Evolutionary conservation across 2,113 vertebrate species (phyloP).

Genomic region (Crotalus viridis): DNA sequence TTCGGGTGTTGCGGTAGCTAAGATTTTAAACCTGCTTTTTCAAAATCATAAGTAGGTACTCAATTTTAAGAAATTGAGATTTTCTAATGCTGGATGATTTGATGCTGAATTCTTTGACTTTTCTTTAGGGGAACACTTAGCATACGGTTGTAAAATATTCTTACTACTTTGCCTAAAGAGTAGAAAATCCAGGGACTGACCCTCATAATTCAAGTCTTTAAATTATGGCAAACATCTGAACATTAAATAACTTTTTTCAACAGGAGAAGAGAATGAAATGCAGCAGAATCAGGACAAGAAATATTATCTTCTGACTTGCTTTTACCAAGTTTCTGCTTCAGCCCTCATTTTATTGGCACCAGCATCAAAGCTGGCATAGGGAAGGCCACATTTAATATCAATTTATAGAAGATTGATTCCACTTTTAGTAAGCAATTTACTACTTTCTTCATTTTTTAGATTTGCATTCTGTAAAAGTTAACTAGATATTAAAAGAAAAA

Average conservation of each 20-base stretch:
- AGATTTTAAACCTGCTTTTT: neutral
- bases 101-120: neutral
- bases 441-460: neutral
- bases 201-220: neutral
- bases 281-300: neutral
- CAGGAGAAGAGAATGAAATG: neutral
- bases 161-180: neutral
- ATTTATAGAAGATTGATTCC: neutral
- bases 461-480: neutral
- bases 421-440: neutral
- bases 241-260: neutral
- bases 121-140: neutral
- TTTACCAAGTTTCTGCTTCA: neutral
- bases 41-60: neutral
- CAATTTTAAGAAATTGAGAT: neutral
- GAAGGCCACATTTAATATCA: neutral
- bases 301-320: neutral
- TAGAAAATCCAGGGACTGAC: neutral
- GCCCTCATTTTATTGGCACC: neutral
- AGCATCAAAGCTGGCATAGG: neutral
- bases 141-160: neutral
- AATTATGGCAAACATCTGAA: neutral
- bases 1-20: neutral
- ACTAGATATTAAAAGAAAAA: neutral
- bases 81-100: neutral